Percentiles rank a stretch among this genome's conserved stretches.
Evolutionary conservation across 2,888 invertebrate genomes (phyloP).

Genomic region (Oxycera nigricornis): DNA sequence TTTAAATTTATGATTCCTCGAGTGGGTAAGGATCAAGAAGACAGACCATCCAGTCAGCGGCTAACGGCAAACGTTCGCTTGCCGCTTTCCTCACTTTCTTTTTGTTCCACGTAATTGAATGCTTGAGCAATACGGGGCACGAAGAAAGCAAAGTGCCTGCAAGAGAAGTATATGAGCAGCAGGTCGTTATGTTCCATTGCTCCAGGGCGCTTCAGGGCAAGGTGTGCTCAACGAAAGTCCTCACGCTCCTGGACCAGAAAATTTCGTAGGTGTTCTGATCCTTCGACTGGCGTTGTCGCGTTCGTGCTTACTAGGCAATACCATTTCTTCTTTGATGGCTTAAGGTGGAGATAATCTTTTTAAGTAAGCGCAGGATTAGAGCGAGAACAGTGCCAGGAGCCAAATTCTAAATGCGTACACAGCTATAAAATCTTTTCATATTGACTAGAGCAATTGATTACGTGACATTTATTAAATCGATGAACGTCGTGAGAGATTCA

Average conservation of each 20-base stretch:
- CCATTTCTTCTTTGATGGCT: slow-evolving; percentile 15
- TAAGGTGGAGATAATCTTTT: slow-evolving; percentile 34
- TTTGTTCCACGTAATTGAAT: slow-evolving; percentile 35
- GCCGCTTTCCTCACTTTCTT: not conserved
- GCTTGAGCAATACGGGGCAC: slow-evolving; percentile 33
- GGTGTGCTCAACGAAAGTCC: not conserved
- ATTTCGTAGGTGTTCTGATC: slow-evolving; percentile 1
- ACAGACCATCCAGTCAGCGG: not conserved
- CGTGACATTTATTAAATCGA: slow-evolving; percentile 29
- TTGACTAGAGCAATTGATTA: slow-evolving; percentile 28
- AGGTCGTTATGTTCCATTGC: slow-evolving; percentile 34
- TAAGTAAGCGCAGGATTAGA: slow-evolving; percentile 14
- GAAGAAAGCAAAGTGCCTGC: slow-evolving; percentile 32
- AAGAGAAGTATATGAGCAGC: slow-evolving; percentile 14
- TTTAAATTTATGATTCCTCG: slow-evolving; percentile 35
- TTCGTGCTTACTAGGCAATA: not conserved
- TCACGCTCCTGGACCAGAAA: not conserved
- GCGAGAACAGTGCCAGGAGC: slow-evolving; percentile 3
- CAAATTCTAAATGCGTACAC: slow-evolving; percentile 12
- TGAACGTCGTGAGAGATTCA: not conserved
- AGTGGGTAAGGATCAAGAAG: not conserved
- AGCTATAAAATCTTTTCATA: slow-evolving; percentile 23
- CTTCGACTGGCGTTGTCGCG: not conserved
- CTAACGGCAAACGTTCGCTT: not conserved
- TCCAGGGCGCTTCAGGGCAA: not conserved